phyloP scores from a whole-genome alignment of 2,113 vertebrate species.

The Tiliqua scincoides region DNA sequence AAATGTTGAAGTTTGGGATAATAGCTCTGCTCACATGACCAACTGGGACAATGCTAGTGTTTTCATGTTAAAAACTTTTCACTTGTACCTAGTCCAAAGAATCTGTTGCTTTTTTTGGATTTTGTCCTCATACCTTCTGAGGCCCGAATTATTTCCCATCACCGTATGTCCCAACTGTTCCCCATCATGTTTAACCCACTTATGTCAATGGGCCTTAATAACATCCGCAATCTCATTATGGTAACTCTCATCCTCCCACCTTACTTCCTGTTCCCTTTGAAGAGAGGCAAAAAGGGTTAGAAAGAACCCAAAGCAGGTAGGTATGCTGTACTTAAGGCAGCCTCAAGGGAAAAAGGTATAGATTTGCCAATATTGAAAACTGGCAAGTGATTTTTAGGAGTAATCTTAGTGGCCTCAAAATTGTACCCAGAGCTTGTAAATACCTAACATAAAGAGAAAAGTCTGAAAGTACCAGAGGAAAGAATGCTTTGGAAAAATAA shows the following conservation, averaged over 20 bases:
- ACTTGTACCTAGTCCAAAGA: background rate
- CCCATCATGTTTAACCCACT: slow-evolving; percentile 24
- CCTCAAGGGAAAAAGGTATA: background rate
- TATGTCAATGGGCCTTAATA: slow-evolving; percentile 63
- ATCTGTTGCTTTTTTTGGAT: background rate
- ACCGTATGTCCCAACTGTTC: background rate
- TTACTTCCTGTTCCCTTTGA: slow-evolving; percentile 10
- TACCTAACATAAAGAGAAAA: background rate
- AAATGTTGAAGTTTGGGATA: background rate
- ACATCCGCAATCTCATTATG: slow-evolving; percentile 60
- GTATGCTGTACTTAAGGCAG: background rate
- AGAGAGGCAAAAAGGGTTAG: background rate
- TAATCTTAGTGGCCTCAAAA: background rate
- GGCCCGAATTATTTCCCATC: slow-evolving; percentile 15
- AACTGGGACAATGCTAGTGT: background rate
- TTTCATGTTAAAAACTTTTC: background rate
- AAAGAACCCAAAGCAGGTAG: background rate
- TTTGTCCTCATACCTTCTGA: background rate
- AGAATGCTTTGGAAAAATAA: background rate
- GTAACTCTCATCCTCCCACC: background rate
- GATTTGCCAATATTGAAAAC: too few species aligned
- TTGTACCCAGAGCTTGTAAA: background rate
- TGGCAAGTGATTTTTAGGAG: background rate
- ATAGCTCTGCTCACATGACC: background rate
- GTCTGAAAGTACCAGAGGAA: background rate